These are phyloP conservation scores for Hephaestus fuliginosus DNA, from an alignment of 2,797 vertebrate species.

Conservation along the genomic window DNA sequence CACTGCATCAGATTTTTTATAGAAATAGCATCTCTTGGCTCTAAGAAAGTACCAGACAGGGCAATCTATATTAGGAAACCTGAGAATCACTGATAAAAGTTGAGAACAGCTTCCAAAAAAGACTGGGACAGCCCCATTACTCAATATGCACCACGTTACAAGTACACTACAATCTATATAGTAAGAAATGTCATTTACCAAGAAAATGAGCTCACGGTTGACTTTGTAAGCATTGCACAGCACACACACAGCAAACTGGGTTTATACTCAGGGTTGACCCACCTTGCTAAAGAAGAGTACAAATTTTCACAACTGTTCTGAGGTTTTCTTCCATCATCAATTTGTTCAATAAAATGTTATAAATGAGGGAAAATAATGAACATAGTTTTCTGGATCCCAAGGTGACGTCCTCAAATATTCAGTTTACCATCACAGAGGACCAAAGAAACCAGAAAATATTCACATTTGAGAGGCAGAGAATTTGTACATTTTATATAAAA, in stretches of 20 bases:
- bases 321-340: not conserved
- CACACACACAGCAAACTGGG: not conserved
- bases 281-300: not conserved
- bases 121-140: conserved; percentile 56
- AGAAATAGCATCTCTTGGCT: conserved; percentile 9
- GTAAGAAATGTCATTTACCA: conserved; percentile 5
- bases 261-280: not conserved
- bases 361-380: too few species aligned
- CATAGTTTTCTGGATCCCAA: too few species aligned
- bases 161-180: not conserved
- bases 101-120: conserved; percentile 4
- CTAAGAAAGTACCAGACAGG: conserved; percentile 13
- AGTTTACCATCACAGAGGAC: too few species aligned
- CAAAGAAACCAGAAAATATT: too few species aligned
- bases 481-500: too few species aligned
- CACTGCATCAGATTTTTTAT: conserved; percentile 8
- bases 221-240: not conserved
- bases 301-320: conserved; percentile 1
- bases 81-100: conserved; percentile 5
- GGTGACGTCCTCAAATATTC: too few species aligned
- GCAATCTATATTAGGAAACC: conserved; percentile 32
- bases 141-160: conserved; percentile 21
- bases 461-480: too few species aligned
- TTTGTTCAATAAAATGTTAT: too few species aligned
- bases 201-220: not conserved